Evolutionary conservation across 64 coral and sea anemone species (phyloP).

Genomic region (Catalaphyllia jardinei): DNA sequence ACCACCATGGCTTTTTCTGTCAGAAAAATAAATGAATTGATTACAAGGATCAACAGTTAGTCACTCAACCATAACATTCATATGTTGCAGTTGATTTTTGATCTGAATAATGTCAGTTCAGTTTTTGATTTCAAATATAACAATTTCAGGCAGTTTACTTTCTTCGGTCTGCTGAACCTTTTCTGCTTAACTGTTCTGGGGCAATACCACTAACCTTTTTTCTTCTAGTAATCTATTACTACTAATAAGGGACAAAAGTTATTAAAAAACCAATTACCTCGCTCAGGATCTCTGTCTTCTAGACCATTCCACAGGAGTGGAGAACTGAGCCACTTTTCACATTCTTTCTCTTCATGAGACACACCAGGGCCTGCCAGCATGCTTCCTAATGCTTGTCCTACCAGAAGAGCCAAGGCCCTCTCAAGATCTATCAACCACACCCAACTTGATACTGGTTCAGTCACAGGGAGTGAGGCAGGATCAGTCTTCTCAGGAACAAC

Average conservation of each 20-base stretch:
- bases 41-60: too few species aligned
- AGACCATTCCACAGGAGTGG: slow-evolving; percentile 71
- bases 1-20: slow-evolving; percentile 77
- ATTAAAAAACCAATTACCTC: slow-evolving; percentile 31
- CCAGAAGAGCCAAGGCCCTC: slow-evolving; percentile 65
- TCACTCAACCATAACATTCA: too few species aligned
- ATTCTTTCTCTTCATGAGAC: slow-evolving; percentile 72
- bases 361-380: slow-evolving; percentile 68
- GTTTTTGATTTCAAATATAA: too few species aligned
- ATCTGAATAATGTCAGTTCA: too few species aligned
- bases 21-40: background rate
- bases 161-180: too few species aligned
- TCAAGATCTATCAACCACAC: slow-evolving; percentile 82
- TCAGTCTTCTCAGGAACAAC: slow-evolving; percentile 82
- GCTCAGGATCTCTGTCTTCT: slow-evolving; percentile 63
- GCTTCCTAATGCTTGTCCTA: slow-evolving; percentile 67
- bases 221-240: too few species aligned
- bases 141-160: too few species aligned
- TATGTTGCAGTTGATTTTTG: too few species aligned
- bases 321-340: slow-evolving; percentile 82
- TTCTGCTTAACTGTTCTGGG: too few species aligned
- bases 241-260: too few species aligned
- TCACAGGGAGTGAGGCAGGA: slow-evolving; percentile 66
- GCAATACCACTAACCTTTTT: too few species aligned
- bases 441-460: slow-evolving; percentile 68